Conservation (phyloP, 2,797 vertebrate species). For the Notolepis coatsorum region DNA sequence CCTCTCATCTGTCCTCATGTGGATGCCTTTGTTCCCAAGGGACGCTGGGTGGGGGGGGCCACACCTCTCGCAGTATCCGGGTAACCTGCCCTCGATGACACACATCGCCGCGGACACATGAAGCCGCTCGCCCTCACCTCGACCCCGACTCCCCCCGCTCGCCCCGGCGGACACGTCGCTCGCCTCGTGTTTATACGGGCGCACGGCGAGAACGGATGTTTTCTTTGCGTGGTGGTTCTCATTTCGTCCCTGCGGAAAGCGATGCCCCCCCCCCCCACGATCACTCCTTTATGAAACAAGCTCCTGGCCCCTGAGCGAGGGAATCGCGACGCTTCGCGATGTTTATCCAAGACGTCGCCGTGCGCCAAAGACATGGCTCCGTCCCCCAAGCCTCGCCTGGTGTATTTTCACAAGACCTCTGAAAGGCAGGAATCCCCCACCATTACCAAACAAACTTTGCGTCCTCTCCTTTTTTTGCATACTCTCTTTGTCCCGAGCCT, state of each 20-base stretch:
- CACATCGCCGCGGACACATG: slow-evolving; percentile 31
- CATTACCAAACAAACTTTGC: slow-evolving; percentile 16
- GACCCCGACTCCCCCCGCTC: slow-evolving; percentile 32
- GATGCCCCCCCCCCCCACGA: slow-evolving; percentile 46
- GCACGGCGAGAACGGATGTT: slow-evolving; percentile 38
- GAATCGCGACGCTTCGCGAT: slow-evolving; percentile 37
- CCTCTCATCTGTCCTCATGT: slow-evolving; percentile 6
- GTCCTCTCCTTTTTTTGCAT: not conserved
- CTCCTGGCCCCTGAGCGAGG: slow-evolving; percentile 25
- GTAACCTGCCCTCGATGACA: slow-evolving; percentile 20
- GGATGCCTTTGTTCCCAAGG: slow-evolving; percentile 18
- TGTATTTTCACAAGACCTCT: slow-evolving; percentile 40
- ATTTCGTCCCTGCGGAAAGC: slow-evolving; percentile 52
- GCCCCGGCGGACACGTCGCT: not conserved
- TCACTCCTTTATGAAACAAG: slow-evolving; percentile 33
- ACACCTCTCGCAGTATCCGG: slow-evolving; percentile 15
- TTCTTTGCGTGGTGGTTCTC: slow-evolving; percentile 42
- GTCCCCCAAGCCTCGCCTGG: slow-evolving; percentile 2
- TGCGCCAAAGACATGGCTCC: slow-evolving; percentile 33
- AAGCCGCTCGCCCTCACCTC: slow-evolving; percentile 24
- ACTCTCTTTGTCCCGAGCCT: slow-evolving; percentile 2
- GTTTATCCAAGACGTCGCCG: slow-evolving; percentile 29
- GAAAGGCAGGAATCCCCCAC: slow-evolving; percentile 24
- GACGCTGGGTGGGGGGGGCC: slow-evolving; percentile 5
- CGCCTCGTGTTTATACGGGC: slow-evolving; percentile 36